Evolutionary conservation across 2,888 invertebrate genomes (phyloP).

Genomic region (Himalopsyche tibetana): DNA sequence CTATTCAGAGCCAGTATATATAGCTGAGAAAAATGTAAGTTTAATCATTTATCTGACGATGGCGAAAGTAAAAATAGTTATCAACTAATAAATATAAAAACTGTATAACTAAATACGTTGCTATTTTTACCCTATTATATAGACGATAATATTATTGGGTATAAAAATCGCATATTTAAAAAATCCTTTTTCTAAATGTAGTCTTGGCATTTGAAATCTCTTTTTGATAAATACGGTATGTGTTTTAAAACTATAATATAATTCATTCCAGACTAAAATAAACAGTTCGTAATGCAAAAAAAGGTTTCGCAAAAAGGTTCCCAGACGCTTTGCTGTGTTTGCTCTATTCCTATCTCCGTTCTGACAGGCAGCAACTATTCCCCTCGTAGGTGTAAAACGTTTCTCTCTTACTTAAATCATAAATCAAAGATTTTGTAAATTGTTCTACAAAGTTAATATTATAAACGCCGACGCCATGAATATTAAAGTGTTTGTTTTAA

Average conservation of each 20-base stretch:
- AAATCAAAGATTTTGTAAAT: slow-evolving; percentile 62
- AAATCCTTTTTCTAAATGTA: too few relatives aligned
- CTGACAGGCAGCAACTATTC: background rate
- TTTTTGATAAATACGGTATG: too few relatives aligned
- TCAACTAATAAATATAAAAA: too few relatives aligned
- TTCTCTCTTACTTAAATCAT: slow-evolving; percentile 57
- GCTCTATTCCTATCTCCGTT: slow-evolving; percentile 11
- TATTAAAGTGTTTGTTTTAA: slow-evolving; percentile 54
- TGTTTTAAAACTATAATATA: background rate
- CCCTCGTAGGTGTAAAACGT: background rate
- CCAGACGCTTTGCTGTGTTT: slow-evolving; percentile 11
- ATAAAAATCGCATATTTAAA: too few relatives aligned
- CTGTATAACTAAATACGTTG: too few relatives aligned
- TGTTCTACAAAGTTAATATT: slow-evolving; percentile 57
- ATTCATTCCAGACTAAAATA: slow-evolving; percentile 7
- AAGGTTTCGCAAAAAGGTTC: background rate
- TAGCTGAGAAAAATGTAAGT: too few relatives aligned
- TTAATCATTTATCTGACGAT: too few relatives aligned
- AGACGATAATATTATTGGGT: too few relatives aligned
- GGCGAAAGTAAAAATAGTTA: too few relatives aligned
- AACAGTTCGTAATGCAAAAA: background rate
- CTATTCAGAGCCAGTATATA: too few relatives aligned
- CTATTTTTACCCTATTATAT: too few relatives aligned
- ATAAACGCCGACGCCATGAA: slow-evolving; percentile 56
- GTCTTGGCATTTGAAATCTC: too few relatives aligned